Evolutionary conservation across 2,113 vertebrate species (phyloP).

Genomic region (Lophura nycthemera): DNA sequence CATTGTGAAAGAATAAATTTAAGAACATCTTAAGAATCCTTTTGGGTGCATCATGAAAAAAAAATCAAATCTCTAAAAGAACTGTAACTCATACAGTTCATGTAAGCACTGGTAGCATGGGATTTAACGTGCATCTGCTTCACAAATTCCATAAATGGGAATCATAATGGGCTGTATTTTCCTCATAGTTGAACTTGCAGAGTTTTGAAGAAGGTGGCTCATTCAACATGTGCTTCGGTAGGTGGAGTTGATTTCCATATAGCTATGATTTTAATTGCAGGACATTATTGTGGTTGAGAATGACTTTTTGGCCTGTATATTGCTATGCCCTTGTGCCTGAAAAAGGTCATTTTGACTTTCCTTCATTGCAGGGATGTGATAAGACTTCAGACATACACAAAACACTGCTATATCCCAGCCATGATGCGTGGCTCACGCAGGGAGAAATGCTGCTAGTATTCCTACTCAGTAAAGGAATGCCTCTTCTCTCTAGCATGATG

Average conservation of each 20-base stretch:
- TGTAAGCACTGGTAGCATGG: neutral
- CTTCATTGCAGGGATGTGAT: neutral
- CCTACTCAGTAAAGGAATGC: neutral
- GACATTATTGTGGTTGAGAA: neutral
- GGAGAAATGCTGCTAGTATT: neutral
- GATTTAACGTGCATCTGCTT: neutral
- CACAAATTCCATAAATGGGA: neutral
- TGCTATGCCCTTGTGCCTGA: neutral
- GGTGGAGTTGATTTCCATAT: neutral
- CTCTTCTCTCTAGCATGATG: neutral
- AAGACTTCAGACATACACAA: neutral
- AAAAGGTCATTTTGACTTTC: neutral
- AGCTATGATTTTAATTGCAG: neutral
- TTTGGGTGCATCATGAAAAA: neutral
- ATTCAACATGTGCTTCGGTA: neutral
- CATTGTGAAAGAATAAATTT: neutral
- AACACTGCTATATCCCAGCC: neutral
- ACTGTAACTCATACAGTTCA: neutral
- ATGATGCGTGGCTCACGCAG: neutral
- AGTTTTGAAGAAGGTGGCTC: neutral
- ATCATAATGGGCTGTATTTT: neutral
- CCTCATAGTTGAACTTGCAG: neutral
- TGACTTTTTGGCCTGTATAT: neutral
- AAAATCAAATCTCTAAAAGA: neutral
- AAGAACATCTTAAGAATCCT: neutral